A percentile compares a stretch with the other conserved stretches of the same genome.
These are phyloP conservation scores for Lobophora halterata DNA, from an alignment of 2,888 invertebrate genomes.

Conservation along the genomic window DNA sequence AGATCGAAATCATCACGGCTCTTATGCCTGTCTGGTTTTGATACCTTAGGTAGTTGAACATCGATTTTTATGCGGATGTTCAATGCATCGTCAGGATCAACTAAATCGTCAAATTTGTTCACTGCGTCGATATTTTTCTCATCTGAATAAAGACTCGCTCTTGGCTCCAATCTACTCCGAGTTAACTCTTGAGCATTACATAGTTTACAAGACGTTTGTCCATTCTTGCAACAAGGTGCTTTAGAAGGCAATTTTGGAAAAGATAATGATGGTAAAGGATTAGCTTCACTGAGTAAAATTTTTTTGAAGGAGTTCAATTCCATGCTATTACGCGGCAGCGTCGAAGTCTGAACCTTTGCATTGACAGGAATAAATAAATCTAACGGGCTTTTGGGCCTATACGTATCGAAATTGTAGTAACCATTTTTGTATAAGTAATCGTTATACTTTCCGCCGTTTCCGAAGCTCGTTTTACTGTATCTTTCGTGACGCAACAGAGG, in stretches of 20 bases:
- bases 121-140: constrained; percentile 25
- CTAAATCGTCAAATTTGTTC: constrained; percentile 22
- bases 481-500: constrained; percentile 56
- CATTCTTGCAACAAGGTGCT: constrained; percentile 52
- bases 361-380: constrained; percentile 54
- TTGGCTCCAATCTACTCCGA: constrained; percentile 17
- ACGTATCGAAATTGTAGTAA: constrained; percentile 39
- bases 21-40: constrained; percentile 28
- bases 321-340: constrained; percentile 26
- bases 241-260: constrained; percentile 34
- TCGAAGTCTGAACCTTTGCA: constrained; percentile 29
- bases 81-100: constrained; percentile 40
- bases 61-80: constrained; percentile 66
- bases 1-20: constrained; percentile 24
- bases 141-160: constrained; percentile 25
- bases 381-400: constrained; percentile 44
- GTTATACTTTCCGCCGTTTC: constrained; percentile 36
- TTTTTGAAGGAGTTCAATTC: constrained; percentile 34
- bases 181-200: constrained; percentile 38
- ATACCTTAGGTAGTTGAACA: constrained; percentile 57
- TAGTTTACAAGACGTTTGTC: constrained; percentile 55
- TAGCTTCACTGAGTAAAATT: constrained; percentile 36
- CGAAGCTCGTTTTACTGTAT: constrained; percentile 44
- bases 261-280: constrained; percentile 32
- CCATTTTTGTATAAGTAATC: constrained; percentile 38